Conservation (phyloP, 2,113 vertebrate species). For the Tachysurus fulvidraco region DNA sequence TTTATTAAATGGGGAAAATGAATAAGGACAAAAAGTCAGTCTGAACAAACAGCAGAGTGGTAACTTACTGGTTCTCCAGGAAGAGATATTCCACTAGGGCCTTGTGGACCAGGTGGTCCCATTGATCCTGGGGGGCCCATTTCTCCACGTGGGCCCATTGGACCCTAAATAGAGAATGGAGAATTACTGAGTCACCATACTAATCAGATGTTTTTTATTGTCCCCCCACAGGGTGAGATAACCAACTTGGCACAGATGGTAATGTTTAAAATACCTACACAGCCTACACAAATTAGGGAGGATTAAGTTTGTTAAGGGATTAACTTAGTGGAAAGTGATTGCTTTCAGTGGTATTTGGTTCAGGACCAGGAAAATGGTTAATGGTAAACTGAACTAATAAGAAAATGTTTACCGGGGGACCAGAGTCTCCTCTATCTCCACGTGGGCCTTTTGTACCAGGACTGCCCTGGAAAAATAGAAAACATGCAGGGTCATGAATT, state of each 20-base stretch:
- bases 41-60: not conserved
- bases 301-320: not conserved
- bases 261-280: not conserved
- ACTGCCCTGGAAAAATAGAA: slow-evolving; percentile 79
- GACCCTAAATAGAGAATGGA: slow-evolving; percentile 73
- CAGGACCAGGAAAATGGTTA: not conserved
- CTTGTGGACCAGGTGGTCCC: slow-evolving; percentile 94
- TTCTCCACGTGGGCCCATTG: slow-evolving; percentile 87
- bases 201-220: not conserved
- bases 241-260: not conserved
- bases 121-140: slow-evolving; percentile 82
- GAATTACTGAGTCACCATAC: slow-evolving; percentile 18
- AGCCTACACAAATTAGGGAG: not conserved
- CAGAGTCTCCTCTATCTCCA: slow-evolving; percentile 88
- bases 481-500: slow-evolving; percentile 50
- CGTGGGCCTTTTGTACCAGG: slow-evolving; percentile 91
- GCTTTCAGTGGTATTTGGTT: not conserved
- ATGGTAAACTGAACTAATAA: not conserved
- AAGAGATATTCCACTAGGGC: slow-evolving; percentile 91
- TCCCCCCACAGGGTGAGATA: not conserved
- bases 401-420: slow-evolving; percentile 78
- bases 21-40: not conserved
- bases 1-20: not conserved
- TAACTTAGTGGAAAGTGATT: not conserved
- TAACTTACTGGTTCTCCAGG: slow-evolving; percentile 91